Percentiles rank a stretch among this genome's conserved stretches.
Conservation (phyloP, 2,888 invertebrate species). For the Apantesis nais region DNA sequence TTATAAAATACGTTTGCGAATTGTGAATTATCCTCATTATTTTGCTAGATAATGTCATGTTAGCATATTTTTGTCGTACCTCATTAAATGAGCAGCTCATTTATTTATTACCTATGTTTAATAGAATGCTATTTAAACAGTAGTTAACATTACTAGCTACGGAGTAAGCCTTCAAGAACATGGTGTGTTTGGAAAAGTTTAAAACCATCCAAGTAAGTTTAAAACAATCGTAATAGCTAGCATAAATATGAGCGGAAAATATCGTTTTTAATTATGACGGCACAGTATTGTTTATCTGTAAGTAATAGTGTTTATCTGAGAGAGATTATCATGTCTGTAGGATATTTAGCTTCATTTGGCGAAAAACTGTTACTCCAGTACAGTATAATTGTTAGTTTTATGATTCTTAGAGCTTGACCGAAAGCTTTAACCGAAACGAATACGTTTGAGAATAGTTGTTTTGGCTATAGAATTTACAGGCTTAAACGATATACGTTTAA, state of each 20-base stretch:
- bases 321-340: neutral
- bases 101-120: neutral
- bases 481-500: neutral
- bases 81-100: neutral
- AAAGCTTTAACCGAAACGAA: neutral
- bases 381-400: neutral
- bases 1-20: neutral
- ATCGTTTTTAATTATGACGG: no score
- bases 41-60: neutral
- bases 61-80: neutral
- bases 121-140: no score
- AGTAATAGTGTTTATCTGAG: neutral
- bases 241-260: no score
- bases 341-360: neutral
- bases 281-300: no score
- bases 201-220: no score
- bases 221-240: neutral
- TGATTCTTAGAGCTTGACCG: neutral
- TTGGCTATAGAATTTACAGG: neutral
- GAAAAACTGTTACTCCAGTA: neutral
- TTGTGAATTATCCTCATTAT: neutral
- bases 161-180: neutral
- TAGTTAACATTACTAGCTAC: neutral
- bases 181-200: neutral
- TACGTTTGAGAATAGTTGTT: neutral